Percentiles rank a stretch among this genome's conserved stretches.
These are phyloP conservation scores for Ichneumon xanthorius DNA, from an alignment of 2,888 invertebrate genomes.

Conservation along the genomic window DNA sequence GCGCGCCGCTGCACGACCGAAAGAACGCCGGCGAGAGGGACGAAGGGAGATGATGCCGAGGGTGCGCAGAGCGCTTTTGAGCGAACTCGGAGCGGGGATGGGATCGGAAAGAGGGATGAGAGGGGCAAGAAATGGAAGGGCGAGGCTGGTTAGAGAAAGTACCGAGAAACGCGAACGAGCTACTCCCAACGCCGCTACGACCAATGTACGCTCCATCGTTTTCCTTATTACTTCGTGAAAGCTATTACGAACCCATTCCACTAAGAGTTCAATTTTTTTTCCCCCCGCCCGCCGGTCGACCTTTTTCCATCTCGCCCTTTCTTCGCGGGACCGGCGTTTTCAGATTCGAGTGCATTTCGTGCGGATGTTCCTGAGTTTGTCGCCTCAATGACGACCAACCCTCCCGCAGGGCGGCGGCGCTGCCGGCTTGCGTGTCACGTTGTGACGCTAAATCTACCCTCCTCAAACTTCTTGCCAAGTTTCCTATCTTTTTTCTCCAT, in stretches of 20 bases:
- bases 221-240: slow-evolving; percentile 65
- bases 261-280: slow-evolving; percentile 23
- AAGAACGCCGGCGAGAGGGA: slow-evolving; percentile 31
- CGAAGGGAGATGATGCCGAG: slow-evolving; percentile 41
- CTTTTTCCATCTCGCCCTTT: slow-evolving; percentile 27
- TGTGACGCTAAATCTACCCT: slow-evolving; percentile 64
- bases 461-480: slow-evolving; percentile 56
- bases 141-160: slow-evolving; percentile 16
- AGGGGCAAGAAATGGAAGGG: slow-evolving; percentile 23
- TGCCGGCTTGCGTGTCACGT: slow-evolving; percentile 49
- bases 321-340: slow-evolving; percentile 31
- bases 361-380: slow-evolving; percentile 36
- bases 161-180: slow-evolving; percentile 45
- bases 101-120: slow-evolving; percentile 41
- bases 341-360: slow-evolving; percentile 42
- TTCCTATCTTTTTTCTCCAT: slow-evolving; percentile 54
- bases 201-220: slow-evolving; percentile 58
- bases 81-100: slow-evolving; percentile 36
- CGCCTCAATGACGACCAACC: slow-evolving; percentile 9
- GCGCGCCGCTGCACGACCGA: slow-evolving; percentile 16
- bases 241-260: slow-evolving; percentile 54
- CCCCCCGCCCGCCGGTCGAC: slow-evolving; percentile 17
- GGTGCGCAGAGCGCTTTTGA: slow-evolving; percentile 43
- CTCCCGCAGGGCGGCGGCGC: not conserved
- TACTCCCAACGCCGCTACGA: slow-evolving; percentile 28